Conservation (phyloP, 1,140 invertebrate genomes). For the silkworm (Bombyx mori) region DNA sequence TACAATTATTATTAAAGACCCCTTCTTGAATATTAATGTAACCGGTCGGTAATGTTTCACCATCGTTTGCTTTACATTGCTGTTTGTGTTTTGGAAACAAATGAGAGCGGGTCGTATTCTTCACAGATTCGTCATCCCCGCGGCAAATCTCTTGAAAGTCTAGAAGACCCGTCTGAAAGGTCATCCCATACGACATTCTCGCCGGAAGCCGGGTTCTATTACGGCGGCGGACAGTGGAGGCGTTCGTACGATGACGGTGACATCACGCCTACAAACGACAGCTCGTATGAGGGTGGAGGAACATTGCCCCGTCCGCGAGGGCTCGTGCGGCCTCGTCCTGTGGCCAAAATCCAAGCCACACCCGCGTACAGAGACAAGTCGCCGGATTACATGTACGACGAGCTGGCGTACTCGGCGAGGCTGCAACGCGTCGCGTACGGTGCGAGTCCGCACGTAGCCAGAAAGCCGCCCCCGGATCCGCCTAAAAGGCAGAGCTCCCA, state of each 20-base stretch:
- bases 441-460: slow-evolving; percentile 75
- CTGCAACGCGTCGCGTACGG: slow-evolving; percentile 62
- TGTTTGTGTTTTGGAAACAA: too few species aligned
- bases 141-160: slow-evolving; percentile 87
- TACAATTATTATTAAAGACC: too few species aligned
- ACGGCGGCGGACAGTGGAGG: slow-evolving; percentile 77
- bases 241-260: slow-evolving; percentile 91
- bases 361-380: slow-evolving; percentile 71
- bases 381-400: slow-evolving; percentile 67
- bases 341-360: slow-evolving; percentile 85
- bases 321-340: slow-evolving; percentile 84
- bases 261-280: slow-evolving; percentile 89
- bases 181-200: slow-evolving; percentile 76
- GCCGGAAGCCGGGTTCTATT: slow-evolving; percentile 69
- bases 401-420: slow-evolving; percentile 65
- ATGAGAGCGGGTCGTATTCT: not conserved
- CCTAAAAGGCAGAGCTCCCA: slow-evolving; percentile 82
- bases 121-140: slow-evolving; percentile 78
- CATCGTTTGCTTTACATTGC: too few species aligned
- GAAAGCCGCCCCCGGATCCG: slow-evolving; percentile 87
- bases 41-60: too few species aligned
- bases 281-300: slow-evolving; percentile 81
- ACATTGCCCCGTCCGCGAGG: slow-evolving; percentile 88
- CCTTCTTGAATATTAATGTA: too few species aligned
- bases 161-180: slow-evolving; percentile 79